Evolutionary conservation across 2,113 vertebrate genomes (phyloP).

Genomic region (Callaeas wilsoni): DNA sequence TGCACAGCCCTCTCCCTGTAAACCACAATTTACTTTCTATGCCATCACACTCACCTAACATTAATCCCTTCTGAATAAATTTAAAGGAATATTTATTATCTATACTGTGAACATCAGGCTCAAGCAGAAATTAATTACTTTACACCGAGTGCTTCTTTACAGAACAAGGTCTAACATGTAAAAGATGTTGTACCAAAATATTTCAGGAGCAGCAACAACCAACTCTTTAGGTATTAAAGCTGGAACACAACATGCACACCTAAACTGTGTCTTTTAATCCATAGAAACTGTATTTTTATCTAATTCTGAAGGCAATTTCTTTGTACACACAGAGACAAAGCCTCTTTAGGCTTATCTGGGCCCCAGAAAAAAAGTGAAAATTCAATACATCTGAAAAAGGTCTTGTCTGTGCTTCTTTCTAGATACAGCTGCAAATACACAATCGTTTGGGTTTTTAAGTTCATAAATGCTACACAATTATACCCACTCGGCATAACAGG

Average conservation of each 20-base stretch:
- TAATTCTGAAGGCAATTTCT: background rate
- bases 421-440: background rate
- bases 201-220: background rate
- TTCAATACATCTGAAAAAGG: background rate
- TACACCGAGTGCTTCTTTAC: background rate
- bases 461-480: background rate
- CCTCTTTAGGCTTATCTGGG: background rate
- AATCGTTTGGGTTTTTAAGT: background rate
- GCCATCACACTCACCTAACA: background rate
- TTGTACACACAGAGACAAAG: background rate
- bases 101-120: background rate
- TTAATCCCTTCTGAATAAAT: background rate
- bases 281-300: conserved; percentile 5
- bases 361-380: background rate
- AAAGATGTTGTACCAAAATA: background rate
- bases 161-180: background rate
- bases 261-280: background rate
- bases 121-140: background rate
- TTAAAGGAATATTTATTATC: background rate
- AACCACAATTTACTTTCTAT: background rate
- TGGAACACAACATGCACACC: background rate
- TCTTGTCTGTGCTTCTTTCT: background rate
- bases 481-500: background rate
- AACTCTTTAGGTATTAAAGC: background rate
- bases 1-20: background rate